Percentiles rank a stretch among this genome's conserved stretches.
Evolutionary conservation across 2,113 vertebrate genomes (phyloP).

Genomic region (Gallinago paraguaiae): DNA sequence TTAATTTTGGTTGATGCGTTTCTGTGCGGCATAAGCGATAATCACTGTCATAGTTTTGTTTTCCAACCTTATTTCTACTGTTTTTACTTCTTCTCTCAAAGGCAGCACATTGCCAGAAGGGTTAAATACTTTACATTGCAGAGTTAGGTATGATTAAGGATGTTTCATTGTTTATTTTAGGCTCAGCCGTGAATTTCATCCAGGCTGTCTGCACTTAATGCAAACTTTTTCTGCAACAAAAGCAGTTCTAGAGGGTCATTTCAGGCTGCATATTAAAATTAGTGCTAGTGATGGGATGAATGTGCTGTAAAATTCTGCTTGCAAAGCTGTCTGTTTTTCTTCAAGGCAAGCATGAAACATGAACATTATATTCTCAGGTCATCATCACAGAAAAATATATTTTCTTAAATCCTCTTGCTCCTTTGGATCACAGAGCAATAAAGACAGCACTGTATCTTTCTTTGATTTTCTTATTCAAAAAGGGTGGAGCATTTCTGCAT

Average conservation of each 20-base stretch:
- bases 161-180: constrained; percentile 7
- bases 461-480: constrained; percentile 62
- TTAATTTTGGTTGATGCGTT: constrained; percentile 17
- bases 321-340: constrained; percentile 9
- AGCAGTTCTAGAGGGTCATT: constrained; percentile 30
- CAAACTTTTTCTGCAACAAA: background rate
- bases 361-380: constrained; percentile 2
- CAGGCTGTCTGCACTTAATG: background rate
- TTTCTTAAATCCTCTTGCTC: background rate
- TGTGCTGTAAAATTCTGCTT: background rate
- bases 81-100: background rate
- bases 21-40: background rate
- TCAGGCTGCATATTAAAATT: constrained; percentile 30
- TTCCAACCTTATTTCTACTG: background rate
- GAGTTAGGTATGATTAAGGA: background rate
- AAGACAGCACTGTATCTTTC: constrained; percentile 12
- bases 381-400: constrained; percentile 20
- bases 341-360: background rate
- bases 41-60: background rate
- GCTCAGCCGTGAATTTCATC: background rate
- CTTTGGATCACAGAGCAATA: constrained; percentile 44
- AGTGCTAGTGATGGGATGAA: background rate
- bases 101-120: background rate
- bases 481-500: constrained; percentile 36
- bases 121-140: constrained; percentile 21